Evolutionary conservation across 2,888 invertebrate genomes (phyloP).

Genomic region (Scaptomyza polygonia): DNA sequence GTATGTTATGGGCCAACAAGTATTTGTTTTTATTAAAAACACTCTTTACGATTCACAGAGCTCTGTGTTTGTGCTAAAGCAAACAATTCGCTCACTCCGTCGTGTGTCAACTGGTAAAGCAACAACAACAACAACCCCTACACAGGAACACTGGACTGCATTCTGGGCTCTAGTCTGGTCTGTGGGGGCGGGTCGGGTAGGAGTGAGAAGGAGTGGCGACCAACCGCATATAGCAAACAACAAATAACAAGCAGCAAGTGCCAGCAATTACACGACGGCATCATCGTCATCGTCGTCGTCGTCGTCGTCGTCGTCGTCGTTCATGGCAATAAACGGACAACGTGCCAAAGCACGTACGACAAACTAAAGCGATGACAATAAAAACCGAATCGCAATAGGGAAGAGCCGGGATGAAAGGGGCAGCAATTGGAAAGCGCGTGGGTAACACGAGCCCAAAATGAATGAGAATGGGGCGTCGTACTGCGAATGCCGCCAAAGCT

Average conservation of each 20-base stretch:
- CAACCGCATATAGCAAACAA: conserved; percentile 61
- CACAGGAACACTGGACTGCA: conserved; percentile 12
- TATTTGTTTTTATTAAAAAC: conserved; percentile 37
- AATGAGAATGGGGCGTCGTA: conserved; percentile 11
- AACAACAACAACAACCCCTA: conserved; percentile 56
- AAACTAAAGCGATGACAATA: conserved; percentile 76
- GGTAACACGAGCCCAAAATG: conserved; percentile 74
- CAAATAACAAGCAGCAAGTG: conserved; percentile 67
- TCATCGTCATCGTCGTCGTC: too few species aligned
- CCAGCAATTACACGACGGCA: conserved; percentile 66
- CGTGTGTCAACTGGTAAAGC: conserved; percentile 32
- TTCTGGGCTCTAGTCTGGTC: conserved; percentile 7
- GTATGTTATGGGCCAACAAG: not conserved
- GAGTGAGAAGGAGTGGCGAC: conserved; percentile 11
- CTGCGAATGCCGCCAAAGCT: conserved; percentile 14
- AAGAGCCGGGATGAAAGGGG: not conserved
- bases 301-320: conserved; percentile 17
- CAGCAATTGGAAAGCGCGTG: conserved; percentile 71
- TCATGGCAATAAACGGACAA: conserved; percentile 72
- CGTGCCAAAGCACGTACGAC: conserved; percentile 77
- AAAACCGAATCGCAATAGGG: conserved; percentile 64
- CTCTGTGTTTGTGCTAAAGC: not conserved
- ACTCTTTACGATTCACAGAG: conserved; percentile 35
- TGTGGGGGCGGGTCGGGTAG: not conserved
- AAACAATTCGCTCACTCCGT: conserved; percentile 4